Base-by-base conservation (phyloP, 2,888 invertebrate species). In the Eupithecia subumbrata region DNA sequence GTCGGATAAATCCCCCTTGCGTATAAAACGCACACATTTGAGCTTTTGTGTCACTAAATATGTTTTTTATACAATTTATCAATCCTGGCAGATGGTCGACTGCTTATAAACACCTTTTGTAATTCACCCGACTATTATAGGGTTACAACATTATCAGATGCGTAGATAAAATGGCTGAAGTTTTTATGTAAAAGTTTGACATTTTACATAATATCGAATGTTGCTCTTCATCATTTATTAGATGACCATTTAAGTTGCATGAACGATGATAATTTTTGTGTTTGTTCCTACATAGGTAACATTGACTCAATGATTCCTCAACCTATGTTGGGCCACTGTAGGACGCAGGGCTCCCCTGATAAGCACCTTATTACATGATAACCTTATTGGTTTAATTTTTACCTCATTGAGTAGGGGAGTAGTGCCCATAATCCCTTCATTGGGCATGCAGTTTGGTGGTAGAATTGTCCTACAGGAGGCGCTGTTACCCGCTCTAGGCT, bases 41-140 rank as follows among this genome's bases (percentile, higher is more conserved):
- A 83, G 83, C 75, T 79, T 84, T 89, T 88, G 87, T 89, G 85
- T 87, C 68, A 69, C 63, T 85, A 83, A 85, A 83, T 85, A 85
- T 83, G 88, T 90, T 93, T 94, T 95, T 94, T 94, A 94, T 90
- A 91, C 90, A 89, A 90, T 94, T 91, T 92, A 93, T 92, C 93
- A 94, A 92, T 91, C 87, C 87, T 88, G 90, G 90, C 95, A 95
- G 95, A 95, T 95, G 94, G 91, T 87, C 89, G 75, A 25, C 64
- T 80, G 86, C 88, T 85, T 92, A 92, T 93, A 93, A 91, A 92
- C 92, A 93, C 92, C 91, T 92, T 92, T 91, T 90, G 86, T 90
- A 92, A 91, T 88, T 87, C 90, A 91, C 87, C 90, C 91, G 85
- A 85, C 90, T 87, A 91, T 90, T 90, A 89, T 90, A 90, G 91